phyloP scores from a whole-genome alignment of 2,113 vertebrate species.

The Vidua chalybeata region DNA sequence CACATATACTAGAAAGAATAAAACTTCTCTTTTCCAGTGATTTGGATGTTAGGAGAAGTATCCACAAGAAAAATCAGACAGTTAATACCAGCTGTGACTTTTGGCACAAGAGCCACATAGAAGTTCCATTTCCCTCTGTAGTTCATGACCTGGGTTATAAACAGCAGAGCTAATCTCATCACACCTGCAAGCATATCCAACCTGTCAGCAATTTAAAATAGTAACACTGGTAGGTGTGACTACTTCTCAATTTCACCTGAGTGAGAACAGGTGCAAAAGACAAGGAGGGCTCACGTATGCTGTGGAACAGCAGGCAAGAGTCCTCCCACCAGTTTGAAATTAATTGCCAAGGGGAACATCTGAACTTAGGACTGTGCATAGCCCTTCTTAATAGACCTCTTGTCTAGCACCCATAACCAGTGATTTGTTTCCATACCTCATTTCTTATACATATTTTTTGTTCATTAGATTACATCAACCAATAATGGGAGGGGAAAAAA shows the following conservation, averaged over 20 bases:
- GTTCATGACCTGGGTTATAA: background rate
- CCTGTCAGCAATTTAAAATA: background rate
- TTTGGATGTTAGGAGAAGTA: background rate
- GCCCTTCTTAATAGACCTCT: background rate
- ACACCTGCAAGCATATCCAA: background rate
- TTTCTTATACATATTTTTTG: background rate
- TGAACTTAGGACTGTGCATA: background rate
- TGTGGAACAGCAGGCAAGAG: background rate
- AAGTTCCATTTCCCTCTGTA: background rate
- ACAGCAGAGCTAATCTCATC: background rate
- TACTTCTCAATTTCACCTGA: background rate
- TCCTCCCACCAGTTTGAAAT: background rate
- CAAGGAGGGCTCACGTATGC: background rate
- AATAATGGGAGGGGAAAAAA: background rate
- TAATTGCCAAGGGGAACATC: background rate
- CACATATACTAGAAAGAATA: background rate
- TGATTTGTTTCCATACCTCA: background rate
- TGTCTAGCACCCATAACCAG: background rate
- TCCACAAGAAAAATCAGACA: background rate
- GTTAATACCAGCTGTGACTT: background rate
- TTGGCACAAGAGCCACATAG: background rate
- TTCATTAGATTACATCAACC: background rate
- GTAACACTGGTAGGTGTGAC: slow-evolving; percentile 4
- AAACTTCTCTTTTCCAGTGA: background rate
- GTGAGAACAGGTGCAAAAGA: background rate